These are phyloP conservation scores for Toxostoma redivivum DNA, from an alignment of 2,113 vertebrate genomes.

Conservation along the genomic window DNA sequence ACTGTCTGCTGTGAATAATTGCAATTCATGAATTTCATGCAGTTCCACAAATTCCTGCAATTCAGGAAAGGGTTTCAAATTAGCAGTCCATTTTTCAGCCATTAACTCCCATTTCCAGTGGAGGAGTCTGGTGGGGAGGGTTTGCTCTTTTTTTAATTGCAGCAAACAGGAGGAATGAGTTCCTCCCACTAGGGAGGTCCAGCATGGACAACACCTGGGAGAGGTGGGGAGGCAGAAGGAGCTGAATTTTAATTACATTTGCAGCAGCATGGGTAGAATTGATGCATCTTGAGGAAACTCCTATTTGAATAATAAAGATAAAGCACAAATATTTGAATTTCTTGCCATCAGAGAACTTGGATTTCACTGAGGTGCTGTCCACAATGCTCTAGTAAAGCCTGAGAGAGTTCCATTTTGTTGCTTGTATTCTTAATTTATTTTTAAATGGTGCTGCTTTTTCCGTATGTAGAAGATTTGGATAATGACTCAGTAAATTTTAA, in stretches of 20 bases:
- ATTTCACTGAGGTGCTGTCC: background rate
- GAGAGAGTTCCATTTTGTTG: background rate
- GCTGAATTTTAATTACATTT: background rate
- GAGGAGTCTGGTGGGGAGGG: background rate
- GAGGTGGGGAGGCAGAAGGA: background rate
- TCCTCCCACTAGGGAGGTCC: background rate
- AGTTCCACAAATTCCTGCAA: background rate
- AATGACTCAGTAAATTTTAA: conserved; percentile 65
- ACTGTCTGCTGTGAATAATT: conserved; percentile 22
- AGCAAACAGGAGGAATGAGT: background rate
- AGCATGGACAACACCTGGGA: background rate
- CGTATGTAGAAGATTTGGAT: background rate
- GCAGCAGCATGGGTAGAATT: background rate
- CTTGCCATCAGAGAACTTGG: background rate
- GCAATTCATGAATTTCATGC: background rate
- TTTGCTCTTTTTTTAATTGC: background rate
- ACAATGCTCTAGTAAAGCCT: background rate
- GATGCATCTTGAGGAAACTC: background rate
- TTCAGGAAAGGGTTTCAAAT: background rate
- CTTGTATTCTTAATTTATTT: conserved; percentile 44
- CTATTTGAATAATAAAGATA: background rate
- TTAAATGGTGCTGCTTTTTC: background rate
- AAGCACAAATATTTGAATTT: background rate
- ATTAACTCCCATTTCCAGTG: background rate
- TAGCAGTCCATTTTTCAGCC: background rate